Base-by-base conservation (phyloP, 2,113 vertebrate species). In the Xenopus laevis region DNA sequence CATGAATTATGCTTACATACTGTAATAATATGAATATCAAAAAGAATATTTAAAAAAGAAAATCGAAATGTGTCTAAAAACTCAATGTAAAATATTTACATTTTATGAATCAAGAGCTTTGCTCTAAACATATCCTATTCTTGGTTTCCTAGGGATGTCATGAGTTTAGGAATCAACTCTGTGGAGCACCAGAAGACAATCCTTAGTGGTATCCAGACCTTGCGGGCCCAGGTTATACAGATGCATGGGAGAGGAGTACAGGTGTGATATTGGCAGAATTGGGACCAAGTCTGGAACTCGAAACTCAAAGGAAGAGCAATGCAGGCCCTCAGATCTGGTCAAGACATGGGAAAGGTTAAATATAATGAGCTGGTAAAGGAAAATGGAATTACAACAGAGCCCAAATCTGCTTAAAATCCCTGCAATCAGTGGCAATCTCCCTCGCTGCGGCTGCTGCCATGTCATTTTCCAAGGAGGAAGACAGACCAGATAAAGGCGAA, bases 201-300 rank as follows among this genome's bases (percentile, higher is more conserved):
- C 67, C 87, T 97, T 84, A 89, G 94, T 0, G 94, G 94, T 66
- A 94, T 98, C 85, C 89, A 93, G 82, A 89, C 90, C 2, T 92
- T 98, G 5, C 89, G 91, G 77, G 92, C 93, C 0, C 95, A 95
- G 83, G 95, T 98, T 60, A 94, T 97, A 79, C 95, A 91, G 67
- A 93, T 97, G 92, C 96, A 97, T 0, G 95, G 95, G 67, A 92
- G 88, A 0, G 95, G 95, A 0, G 94, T 98, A 40, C 96, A 97
- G 87, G 95, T 98, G 86, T 98, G 87, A 92, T 0, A 23, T 10
- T 33, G 0, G 18, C 73, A 0, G 47, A 55, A 78, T 17, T 5
- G 13, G 33, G 44, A 72, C 2, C 52, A 74, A 70, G 82, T 4
- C 60, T 1, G 10, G 23, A 50, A 45, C 2, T 0, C 4, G 12